Percentiles rank a stretch among this genome's conserved stretches.
Conservation (phyloP, 2,113 vertebrate species). For the Chroicocephalus ridibundus region DNA sequence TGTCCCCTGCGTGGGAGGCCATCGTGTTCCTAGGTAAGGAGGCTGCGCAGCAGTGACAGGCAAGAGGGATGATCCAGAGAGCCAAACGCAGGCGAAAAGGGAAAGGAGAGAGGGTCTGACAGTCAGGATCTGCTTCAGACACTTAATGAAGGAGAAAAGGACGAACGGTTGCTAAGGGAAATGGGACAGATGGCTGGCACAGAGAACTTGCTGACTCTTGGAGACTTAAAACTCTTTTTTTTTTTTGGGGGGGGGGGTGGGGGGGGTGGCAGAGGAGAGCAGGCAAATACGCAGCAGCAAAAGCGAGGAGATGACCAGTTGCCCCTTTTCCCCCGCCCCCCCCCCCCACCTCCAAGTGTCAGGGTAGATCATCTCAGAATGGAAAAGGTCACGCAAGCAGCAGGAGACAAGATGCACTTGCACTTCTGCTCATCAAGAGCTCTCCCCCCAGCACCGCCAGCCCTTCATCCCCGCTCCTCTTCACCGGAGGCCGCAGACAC, state of each 20-base stretch:
- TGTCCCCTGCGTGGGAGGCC: background rate
- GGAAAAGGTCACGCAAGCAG: background rate
- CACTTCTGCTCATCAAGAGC: background rate
- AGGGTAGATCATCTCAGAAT: background rate
- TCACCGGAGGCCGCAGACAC: background rate
- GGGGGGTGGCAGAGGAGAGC: background rate
- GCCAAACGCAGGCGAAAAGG: background rate
- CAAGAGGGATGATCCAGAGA: background rate
- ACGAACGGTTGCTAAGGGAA: slow-evolving; percentile 40
- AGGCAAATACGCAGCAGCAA: background rate
- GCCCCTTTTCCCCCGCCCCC: background rate
- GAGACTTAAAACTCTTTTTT: background rate
- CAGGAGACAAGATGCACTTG: background rate
- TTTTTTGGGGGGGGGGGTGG: too few species aligned
- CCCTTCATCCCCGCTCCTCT: background rate
- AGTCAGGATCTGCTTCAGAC: slow-evolving; percentile 4
- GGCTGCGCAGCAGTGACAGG: background rate
- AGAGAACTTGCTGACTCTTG: slow-evolving; percentile 20
- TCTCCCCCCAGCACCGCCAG: background rate
- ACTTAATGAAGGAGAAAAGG: slow-evolving; percentile 25
- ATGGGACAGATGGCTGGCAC: slow-evolving; percentile 55
- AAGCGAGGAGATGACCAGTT: background rate
- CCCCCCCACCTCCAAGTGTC: accelerated
- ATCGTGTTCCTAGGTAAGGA: background rate
- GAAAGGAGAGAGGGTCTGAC: background rate